Percentiles rank a stretch among this genome's conserved stretches.
Evolutionary conservation across 1,140 invertebrate genomes (phyloP).

Genomic region (Globodera ellingtonae): DNA sequence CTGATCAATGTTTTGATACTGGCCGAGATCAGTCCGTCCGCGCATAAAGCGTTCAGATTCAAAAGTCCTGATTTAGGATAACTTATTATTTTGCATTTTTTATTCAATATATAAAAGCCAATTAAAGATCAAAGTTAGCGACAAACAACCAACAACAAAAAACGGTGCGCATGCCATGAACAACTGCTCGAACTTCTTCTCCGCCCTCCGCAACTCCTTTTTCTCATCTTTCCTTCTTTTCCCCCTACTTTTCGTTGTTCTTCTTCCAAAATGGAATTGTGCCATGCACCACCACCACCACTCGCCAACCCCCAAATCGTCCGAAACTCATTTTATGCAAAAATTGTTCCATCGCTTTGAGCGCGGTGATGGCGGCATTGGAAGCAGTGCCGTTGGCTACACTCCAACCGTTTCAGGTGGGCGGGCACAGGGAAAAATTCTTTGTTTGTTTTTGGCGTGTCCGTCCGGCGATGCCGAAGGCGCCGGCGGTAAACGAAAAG

Average conservation of each 20-base stretch:
- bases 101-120: too few species aligned
- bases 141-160: too few species aligned
- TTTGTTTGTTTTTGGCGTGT: too few species aligned
- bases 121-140: too few species aligned
- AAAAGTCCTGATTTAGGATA: too few species aligned
- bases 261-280: neutral
- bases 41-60: too few species aligned
- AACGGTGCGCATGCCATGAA: neutral
- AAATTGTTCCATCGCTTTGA: slow-evolving; percentile 3
- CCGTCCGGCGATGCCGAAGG: too few species aligned
- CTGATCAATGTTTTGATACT: too few species aligned
- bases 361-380: neutral
- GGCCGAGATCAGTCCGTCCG: too few species aligned
- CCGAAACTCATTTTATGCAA: neutral
- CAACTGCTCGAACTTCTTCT: neutral
- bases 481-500: too few species aligned
- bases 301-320: neutral
- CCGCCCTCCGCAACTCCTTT: neutral
- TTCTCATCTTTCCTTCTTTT: neutral
- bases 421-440: too few species aligned
- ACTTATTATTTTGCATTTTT: too few species aligned
- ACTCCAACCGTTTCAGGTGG: neutral
- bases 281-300: neutral
- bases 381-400: slow-evolving; percentile 8
- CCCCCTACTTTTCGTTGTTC: neutral